A percentile compares a stretch with the other conserved stretches of the same genome.
Conservation (phyloP, 30 jellyfish, hydroid and myxozoan species). For the Morbakka virulenta region DNA sequence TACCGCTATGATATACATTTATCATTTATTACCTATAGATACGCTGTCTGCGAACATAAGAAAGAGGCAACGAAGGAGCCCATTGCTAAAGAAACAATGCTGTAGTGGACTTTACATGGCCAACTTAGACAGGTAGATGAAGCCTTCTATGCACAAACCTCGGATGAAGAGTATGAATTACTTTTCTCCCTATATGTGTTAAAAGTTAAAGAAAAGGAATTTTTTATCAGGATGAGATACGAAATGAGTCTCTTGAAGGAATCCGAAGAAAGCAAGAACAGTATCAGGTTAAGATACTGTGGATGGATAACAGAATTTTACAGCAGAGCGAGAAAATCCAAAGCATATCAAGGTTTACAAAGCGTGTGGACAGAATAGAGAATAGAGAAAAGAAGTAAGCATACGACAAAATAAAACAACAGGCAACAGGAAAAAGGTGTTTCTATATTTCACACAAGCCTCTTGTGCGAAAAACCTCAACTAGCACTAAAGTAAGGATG, state of each 20-base stretch:
- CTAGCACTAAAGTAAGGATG: conserved; percentile 29
- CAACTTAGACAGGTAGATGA: conserved; percentile 10
- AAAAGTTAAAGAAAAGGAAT: conserved; percentile 17
- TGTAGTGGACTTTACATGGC: conserved; percentile 37
- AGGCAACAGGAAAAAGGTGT: conserved; percentile 16
- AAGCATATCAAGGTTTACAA: conserved; percentile 41
- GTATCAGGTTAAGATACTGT: conserved; percentile 46
- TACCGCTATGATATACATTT: conserved; percentile 7
- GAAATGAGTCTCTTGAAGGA: conserved; percentile 10
- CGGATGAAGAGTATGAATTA: not conserved
- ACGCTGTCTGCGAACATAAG: conserved; percentile 7
- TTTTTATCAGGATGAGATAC: not conserved
- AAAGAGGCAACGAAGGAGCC: conserved; percentile 24
- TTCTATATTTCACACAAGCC: not conserved
- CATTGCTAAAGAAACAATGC: conserved; percentile 21
- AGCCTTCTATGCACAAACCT: conserved; percentile 7
- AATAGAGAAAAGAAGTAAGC: conserved; percentile 5
- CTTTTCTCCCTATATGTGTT: conserved; percentile 11
- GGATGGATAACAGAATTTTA: conserved; percentile 52
- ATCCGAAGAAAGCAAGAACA: conserved; percentile 14
- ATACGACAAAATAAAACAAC: conserved; percentile 33
- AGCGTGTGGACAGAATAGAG: conserved; percentile 29
- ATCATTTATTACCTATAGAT: conserved; percentile 17
- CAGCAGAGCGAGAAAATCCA: conserved; percentile 45
- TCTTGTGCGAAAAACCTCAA: not conserved